phyloP scores from a whole-genome alignment of 2,888 invertebrate genomes.

The Ophioninae sp. region DNA sequence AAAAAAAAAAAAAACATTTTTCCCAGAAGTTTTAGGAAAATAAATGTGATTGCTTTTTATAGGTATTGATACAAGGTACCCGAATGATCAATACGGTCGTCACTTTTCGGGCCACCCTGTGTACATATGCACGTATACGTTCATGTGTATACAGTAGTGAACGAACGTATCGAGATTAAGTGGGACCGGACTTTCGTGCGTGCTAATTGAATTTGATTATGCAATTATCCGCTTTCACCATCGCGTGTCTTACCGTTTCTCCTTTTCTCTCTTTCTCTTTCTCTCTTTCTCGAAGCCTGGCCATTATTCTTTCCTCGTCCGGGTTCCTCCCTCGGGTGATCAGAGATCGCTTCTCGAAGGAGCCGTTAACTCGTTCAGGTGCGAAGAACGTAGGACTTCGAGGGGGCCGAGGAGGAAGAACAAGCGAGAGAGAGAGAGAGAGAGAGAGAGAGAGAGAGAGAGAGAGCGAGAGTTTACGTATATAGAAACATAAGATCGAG shows the following conservation, averaged over 20 bases:
- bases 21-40: too few species aligned
- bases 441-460: slow-evolving; percentile 14
- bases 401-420: not conserved
- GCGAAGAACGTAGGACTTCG: slow-evolving; percentile 9
- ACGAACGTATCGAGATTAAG: slow-evolving; percentile 59
- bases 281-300: slow-evolving; percentile 47
- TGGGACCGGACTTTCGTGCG: slow-evolving; percentile 64
- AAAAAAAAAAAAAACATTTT: too few species aligned
- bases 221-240: slow-evolving; percentile 73
- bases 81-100: not conserved
- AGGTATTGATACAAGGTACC: not conserved
- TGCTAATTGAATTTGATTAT: slow-evolving; percentile 73
- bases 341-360: slow-evolving; percentile 50
- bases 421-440: slow-evolving; percentile 26
- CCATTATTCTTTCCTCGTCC: slow-evolving; percentile 32
- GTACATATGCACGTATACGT: not conserved
- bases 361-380: slow-evolving; percentile 58
- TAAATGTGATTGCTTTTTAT: too few species aligned
- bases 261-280: slow-evolving; percentile 56
- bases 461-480: not conserved
- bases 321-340: slow-evolving; percentile 26
- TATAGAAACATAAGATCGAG: not conserved
- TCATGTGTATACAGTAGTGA: not conserved
- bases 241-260: slow-evolving; percentile 67
- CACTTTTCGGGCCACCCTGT: not conserved